phyloP scores from a whole-genome alignment of 2,113 vertebrate species.

The Xiphias gladius region DNA sequence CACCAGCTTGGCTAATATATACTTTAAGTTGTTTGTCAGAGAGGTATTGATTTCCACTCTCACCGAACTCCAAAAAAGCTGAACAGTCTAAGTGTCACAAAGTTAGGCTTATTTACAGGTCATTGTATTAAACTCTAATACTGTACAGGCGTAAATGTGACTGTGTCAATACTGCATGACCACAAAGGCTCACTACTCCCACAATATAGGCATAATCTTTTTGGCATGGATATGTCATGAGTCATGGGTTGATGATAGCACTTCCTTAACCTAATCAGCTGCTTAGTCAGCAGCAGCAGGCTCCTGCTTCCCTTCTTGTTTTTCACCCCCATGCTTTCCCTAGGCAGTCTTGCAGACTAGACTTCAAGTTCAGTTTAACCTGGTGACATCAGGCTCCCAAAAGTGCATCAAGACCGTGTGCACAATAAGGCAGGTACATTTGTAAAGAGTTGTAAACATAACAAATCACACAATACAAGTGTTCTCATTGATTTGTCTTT shows the following conservation, averaged over 20 bases:
- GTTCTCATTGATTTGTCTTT: background rate
- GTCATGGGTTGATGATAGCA: constrained; percentile 60
- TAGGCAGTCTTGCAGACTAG: background rate
- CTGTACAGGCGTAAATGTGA: background rate
- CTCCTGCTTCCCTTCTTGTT: constrained; percentile 53
- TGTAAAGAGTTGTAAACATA: background rate
- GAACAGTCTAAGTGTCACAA: background rate
- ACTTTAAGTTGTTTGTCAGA: background rate
- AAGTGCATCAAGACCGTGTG: background rate
- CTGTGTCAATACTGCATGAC: background rate
- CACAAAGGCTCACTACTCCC: background rate
- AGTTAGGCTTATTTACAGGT: background rate
- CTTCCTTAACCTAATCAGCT: constrained; percentile 64
- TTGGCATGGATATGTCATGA: constrained; percentile 52
- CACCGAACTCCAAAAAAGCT: background rate
- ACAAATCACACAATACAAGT: background rate
- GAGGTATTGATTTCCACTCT: background rate
- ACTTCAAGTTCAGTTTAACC: constrained; percentile 7
- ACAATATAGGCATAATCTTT: constrained; percentile 9
- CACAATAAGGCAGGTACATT: background rate
- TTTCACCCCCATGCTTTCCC: background rate
- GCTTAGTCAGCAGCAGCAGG: constrained; percentile 56
- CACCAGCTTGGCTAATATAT: background rate
- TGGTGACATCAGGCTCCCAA: background rate
- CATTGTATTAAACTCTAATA: background rate